Percentiles rank a stretch among this genome's conserved stretches.
These are phyloP conservation scores for Anguilla rostrata DNA, from an alignment of 2,113 vertebrate genomes.

Conservation along the genomic window DNA sequence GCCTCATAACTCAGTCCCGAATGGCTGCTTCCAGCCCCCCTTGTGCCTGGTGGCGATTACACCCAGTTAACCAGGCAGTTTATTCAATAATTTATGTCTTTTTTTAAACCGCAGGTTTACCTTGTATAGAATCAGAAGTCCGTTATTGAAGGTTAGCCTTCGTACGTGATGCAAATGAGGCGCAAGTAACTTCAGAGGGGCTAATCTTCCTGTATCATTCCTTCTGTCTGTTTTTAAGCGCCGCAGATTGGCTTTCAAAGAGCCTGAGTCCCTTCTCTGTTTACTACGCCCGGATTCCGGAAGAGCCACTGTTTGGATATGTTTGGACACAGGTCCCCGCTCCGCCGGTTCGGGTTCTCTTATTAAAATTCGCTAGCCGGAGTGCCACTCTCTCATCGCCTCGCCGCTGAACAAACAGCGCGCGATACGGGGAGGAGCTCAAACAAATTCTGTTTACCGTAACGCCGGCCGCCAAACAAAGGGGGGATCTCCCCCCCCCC, in stretches of 20 bases:
- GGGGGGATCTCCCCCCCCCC: neutral
- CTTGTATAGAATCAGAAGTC: neutral
- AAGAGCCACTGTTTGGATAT: neutral
- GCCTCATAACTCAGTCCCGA: neutral
- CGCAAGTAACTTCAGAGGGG: neutral
- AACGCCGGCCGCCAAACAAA: neutral
- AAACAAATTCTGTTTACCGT: constrained; percentile 24
- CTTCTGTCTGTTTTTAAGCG: neutral
- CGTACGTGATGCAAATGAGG: neutral
- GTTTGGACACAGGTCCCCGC: constrained; percentile 12
- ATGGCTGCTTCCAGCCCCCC: neutral
- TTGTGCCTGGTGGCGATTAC: neutral
- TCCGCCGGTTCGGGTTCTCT: constrained; percentile 8
- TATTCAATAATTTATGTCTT: neutral
- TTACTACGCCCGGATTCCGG: neutral
- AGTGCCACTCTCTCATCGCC: neutral
- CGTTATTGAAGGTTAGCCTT: neutral
- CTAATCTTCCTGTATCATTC: neutral
- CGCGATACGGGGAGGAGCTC: constrained; percentile 5
- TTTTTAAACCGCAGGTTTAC: neutral
- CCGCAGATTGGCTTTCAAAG: neutral
- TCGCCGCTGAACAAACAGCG: constrained; percentile 9
- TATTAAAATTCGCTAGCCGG: constrained; percentile 19
- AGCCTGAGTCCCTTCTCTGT: neutral
- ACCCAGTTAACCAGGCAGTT: neutral